Conservation (phyloP, 2,113 vertebrate genomes). For the Noctilio leporinus region DNA sequence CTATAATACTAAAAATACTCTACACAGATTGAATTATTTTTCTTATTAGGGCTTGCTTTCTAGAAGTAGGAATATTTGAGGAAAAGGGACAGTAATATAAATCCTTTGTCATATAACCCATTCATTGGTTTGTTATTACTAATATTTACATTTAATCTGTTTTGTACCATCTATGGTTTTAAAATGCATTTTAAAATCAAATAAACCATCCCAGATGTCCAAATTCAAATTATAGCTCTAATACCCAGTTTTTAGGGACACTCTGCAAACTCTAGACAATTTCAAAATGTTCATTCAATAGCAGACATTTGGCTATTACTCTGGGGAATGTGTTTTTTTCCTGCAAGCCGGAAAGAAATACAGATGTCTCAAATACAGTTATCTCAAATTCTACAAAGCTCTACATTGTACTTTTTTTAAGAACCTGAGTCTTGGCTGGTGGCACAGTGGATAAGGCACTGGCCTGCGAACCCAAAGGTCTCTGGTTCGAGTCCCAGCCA, state of each 20-base stretch:
- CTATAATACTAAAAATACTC: background rate
- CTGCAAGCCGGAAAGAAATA: background rate
- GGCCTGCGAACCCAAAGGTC: too few species aligned
- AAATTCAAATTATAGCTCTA: background rate
- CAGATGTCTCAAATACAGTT: background rate
- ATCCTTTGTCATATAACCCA: background rate
- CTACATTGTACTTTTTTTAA: background rate
- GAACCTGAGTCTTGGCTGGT: too few species aligned
- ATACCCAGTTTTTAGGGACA: background rate
- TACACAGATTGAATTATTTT: background rate
- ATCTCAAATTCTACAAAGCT: background rate
- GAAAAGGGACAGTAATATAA: background rate
- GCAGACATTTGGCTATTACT: background rate
- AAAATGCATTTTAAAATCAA: background rate
- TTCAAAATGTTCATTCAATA: background rate
- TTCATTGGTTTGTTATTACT: background rate
- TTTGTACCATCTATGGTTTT: background rate
- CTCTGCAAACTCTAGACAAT: background rate
- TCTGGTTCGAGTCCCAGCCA: too few species aligned
- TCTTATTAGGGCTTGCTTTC: background rate
- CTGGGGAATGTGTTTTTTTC: background rate
- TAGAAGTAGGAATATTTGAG: background rate
- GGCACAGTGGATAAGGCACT: too few species aligned
- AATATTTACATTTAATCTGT: background rate
- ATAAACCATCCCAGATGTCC: background rate